Conservation (phyloP, 2,113 vertebrate genomes). For the Rhabdornis inornatus region DNA sequence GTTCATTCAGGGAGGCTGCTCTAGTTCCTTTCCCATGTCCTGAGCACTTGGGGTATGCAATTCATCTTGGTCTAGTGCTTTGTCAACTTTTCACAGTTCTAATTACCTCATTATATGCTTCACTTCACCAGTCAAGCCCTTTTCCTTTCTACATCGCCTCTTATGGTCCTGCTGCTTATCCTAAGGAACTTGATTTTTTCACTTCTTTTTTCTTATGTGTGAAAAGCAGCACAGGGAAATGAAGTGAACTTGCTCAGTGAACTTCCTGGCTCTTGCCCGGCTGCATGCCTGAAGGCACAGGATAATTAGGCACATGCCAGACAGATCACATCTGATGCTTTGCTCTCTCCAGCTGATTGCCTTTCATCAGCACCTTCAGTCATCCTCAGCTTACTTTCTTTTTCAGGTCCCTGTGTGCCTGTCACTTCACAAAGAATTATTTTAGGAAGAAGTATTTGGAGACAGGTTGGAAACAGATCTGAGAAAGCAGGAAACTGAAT, state of each 20-base stretch:
- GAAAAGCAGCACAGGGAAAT: background rate
- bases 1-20: background rate
- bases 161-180: background rate
- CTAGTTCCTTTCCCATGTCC: background rate
- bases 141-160: background rate
- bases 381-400: background rate
- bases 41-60: background rate
- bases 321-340: background rate
- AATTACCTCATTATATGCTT: conserved; percentile 41
- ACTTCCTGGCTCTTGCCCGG: background rate
- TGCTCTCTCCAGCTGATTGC: conserved; percentile 21
- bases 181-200: background rate
- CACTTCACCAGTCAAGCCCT: background rate
- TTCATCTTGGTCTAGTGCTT: conserved; percentile 6
- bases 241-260: background rate
- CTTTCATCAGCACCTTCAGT: conserved; percentile 39
- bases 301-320: conserved; percentile 26
- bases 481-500: background rate
- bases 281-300: background rate
- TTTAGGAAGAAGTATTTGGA: background rate
- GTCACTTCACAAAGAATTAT: conserved; percentile 4
- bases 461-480: background rate
- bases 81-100: conserved; percentile 13
- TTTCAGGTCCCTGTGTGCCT: background rate
- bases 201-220: background rate